Evolutionary conservation across 2,113 vertebrate species (phyloP).

Genomic region (Stigmatopora argus): DNA sequence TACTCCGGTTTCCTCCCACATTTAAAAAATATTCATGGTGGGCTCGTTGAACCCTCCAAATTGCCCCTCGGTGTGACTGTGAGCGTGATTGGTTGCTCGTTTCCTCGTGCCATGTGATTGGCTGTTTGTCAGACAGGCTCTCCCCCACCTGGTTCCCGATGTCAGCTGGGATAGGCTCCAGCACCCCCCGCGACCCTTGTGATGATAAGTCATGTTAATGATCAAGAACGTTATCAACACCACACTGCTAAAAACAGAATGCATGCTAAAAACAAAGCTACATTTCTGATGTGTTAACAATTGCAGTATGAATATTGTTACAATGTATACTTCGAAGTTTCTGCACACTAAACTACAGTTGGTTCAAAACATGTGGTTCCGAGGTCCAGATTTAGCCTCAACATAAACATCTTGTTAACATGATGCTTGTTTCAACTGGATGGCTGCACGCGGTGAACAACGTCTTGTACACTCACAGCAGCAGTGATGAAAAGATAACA

Average conservation of each 20-base stretch:
- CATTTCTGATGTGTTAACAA: background rate
- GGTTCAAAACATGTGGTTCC: background rate
- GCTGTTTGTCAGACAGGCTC: no score
- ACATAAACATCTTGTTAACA: background rate
- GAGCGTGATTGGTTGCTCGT: no score
- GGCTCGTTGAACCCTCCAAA: no score
- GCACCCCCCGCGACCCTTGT: no score
- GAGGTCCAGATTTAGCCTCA: background rate
- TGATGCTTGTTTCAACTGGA: conserved; percentile 12
- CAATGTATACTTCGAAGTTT: background rate
- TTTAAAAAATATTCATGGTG: no score
- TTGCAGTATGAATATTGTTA: background rate
- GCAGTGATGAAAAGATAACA: background rate
- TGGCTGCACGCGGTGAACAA: background rate
- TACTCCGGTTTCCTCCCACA: no score
- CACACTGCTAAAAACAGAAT: background rate
- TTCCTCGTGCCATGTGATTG: no score
- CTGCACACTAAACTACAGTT: background rate
- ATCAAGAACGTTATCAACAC: background rate
- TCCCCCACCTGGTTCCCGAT: no score
- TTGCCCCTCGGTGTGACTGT: no score
- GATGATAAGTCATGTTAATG: background rate
- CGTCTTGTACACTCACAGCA: background rate
- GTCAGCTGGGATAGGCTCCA: no score
- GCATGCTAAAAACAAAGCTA: background rate